These are phyloP conservation scores for Diplodus puntazzo DNA, from an alignment of 2,797 vertebrate genomes.

Conservation along the genomic window DNA sequence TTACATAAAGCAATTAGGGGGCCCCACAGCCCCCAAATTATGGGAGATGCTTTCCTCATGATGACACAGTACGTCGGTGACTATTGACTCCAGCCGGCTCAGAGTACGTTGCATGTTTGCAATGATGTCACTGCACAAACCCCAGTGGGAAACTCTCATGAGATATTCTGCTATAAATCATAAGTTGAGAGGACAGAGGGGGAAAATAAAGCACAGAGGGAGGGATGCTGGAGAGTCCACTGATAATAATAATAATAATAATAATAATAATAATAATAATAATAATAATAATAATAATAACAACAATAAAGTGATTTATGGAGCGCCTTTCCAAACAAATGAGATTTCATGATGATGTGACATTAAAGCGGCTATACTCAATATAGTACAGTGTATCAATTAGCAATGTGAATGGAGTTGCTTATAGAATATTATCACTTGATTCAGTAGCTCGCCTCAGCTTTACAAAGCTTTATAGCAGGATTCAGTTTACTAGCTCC, in stretches of 20 bases:
- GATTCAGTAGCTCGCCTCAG: neutral
- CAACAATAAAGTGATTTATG: constrained; percentile 20
- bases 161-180: constrained; percentile 55
- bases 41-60: constrained; percentile 75
- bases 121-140: constrained; percentile 74
- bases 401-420: neutral
- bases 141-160: constrained; percentile 74
- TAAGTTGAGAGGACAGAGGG: constrained; percentile 34
- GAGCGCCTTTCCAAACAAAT: constrained; percentile 5
- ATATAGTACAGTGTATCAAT: neutral
- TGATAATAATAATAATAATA: constrained; percentile 32
- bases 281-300: too few species aligned
- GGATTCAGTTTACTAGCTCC: neutral
- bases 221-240: constrained; percentile 20
- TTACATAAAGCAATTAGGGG: constrained; percentile 86
- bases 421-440: neutral
- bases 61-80: constrained; percentile 69
- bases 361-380: neutral
- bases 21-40: constrained; percentile 62
- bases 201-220: constrained; percentile 31
- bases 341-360: constrained; percentile 11
- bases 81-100: constrained; percentile 65
- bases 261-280: neutral
- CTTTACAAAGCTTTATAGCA: neutral
- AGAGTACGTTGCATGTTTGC: constrained; percentile 69